Evolutionary conservation across 1,140 invertebrate genomes (phyloP).

Genomic region (Hormaphis cornu): DNA sequence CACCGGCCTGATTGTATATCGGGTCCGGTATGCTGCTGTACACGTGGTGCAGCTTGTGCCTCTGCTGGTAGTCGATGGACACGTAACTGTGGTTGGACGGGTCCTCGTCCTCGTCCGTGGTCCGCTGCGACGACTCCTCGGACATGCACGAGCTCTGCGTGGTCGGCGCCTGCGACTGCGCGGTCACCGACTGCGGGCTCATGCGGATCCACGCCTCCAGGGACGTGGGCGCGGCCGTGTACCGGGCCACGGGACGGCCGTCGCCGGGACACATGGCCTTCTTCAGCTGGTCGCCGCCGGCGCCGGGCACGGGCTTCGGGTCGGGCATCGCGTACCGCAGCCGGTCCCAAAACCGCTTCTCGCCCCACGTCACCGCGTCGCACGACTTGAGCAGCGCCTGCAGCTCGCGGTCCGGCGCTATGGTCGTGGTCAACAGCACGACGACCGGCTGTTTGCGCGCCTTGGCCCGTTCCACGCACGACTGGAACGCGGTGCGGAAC

Average conservation of each 20-base stretch:
- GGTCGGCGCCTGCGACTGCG: slow-evolving; percentile 45
- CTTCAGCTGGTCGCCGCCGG: slow-evolving; percentile 40
- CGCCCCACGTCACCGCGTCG: slow-evolving; percentile 71
- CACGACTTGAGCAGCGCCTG: slow-evolving; percentile 83
- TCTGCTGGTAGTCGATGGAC: slow-evolving; percentile 39
- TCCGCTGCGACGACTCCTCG: slow-evolving; percentile 51
- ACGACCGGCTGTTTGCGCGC: slow-evolving; percentile 61
- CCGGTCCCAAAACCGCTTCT: slow-evolving; percentile 90
- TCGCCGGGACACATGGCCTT: slow-evolving; percentile 42
- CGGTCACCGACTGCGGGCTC: slow-evolving; percentile 37
- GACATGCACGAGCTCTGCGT: slow-evolving; percentile 55
- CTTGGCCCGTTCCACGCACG: slow-evolving; percentile 52
- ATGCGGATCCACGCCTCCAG: slow-evolving; percentile 47
- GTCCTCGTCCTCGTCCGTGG: slow-evolving; percentile 49
- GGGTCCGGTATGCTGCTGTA: slow-evolving; percentile 50
- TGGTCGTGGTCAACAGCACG: slow-evolving; percentile 73
- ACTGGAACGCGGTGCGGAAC: slow-evolving; percentile 80
- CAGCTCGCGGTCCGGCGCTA: slow-evolving; percentile 78
- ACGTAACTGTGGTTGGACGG: slow-evolving; percentile 46
- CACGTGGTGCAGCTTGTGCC: slow-evolving; percentile 45
- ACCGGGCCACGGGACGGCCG: slow-evolving; percentile 46
- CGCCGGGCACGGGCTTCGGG: slow-evolving; percentile 28
- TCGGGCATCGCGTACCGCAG: slow-evolving; percentile 82
- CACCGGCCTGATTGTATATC: slow-evolving; percentile 37
- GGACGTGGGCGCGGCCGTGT: slow-evolving; percentile 50